Evolutionary conservation across 2,888 invertebrate species (phyloP).

Genomic region (Aporophyla lueneburgensis): DNA sequence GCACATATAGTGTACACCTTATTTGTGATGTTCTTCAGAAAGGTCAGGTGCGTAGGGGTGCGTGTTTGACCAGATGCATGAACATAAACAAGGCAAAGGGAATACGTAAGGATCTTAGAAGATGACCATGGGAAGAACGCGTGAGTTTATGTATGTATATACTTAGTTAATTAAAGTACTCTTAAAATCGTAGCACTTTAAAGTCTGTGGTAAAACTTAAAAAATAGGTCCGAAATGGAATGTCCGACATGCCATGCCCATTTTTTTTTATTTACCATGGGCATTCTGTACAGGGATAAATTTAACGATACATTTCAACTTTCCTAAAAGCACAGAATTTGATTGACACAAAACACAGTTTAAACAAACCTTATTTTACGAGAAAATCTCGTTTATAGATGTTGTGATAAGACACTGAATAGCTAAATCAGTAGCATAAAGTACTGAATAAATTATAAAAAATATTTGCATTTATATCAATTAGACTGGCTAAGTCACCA

Average conservation of each 20-base stretch:
- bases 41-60: too few relatives aligned
- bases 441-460: slow-evolving; percentile 23
- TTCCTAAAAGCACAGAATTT: not conserved
- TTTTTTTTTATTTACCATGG: not conserved
- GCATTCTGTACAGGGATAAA: not conserved
- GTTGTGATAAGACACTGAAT: slow-evolving; percentile 19
- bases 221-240: not conserved
- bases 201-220: not conserved
- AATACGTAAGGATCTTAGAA: too few relatives aligned
- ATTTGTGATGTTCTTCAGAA: too few relatives aligned
- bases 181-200: not conserved
- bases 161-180: not conserved
- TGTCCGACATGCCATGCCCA: not conserved
- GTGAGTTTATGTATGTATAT: too few relatives aligned
- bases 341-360: not conserved
- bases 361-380: not conserved
- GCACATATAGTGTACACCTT: too few relatives aligned
- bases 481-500: not conserved
- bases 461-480: slow-evolving; percentile 22
- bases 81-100: too few relatives aligned
- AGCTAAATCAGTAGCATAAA: slow-evolving; percentile 20
- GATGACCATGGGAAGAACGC: too few relatives aligned
- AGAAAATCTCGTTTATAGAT: slow-evolving; percentile 23
- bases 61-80: too few relatives aligned
- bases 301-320: not conserved